A percentile compares a stretch with the other conserved stretches of the same genome.
phyloP scores from a whole-genome alignment of 2,888 invertebrate species.

The Listrodromus nycthemerus region DNA sequence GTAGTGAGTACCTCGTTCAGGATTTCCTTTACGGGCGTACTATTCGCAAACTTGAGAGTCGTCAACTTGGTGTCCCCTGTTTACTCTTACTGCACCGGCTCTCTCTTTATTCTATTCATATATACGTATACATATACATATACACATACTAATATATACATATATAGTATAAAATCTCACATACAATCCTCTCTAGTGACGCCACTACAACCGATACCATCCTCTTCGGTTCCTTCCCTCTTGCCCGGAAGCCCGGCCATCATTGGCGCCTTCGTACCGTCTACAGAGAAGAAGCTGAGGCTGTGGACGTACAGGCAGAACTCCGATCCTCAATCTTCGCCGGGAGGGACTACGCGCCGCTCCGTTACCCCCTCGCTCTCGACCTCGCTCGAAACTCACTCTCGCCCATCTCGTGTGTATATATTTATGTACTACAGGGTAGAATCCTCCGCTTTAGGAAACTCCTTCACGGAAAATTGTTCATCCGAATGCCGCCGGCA shows the following conservation, averaged over 20 bases:
- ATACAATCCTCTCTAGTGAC: slow-evolving; percentile 48
- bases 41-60: slow-evolving; percentile 71
- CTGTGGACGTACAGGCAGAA: slow-evolving; percentile 56
- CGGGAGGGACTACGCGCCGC: slow-evolving; percentile 41
- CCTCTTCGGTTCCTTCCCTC: slow-evolving; percentile 27
- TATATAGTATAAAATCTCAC: slow-evolving; percentile 23
- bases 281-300: slow-evolving; percentile 19
- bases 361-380: slow-evolving; percentile 19
- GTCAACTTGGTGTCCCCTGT: slow-evolving; percentile 68
- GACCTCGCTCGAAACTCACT: slow-evolving; percentile 11
- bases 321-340: slow-evolving; percentile 54
- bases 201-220: slow-evolving; percentile 32
- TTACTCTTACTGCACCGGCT: slow-evolving; percentile 65
- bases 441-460: slow-evolving; percentile 47
- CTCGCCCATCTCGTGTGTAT: slow-evolving; percentile 24
- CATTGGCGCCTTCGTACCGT: slow-evolving; percentile 30
- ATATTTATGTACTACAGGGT: slow-evolving; percentile 9
- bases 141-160: slow-evolving; percentile 24
- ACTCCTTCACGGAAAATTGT: slow-evolving; percentile 63
- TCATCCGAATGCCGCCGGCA: slow-evolving; percentile 60
- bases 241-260: slow-evolving; percentile 26
- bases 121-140: slow-evolving; percentile 4
- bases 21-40: slow-evolving; percentile 70
- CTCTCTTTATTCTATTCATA: slow-evolving; percentile 46
- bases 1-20: slow-evolving; percentile 62